phyloP scores from a whole-genome alignment of 2,888 invertebrate species.

The Pterobdella sp. region DNA sequence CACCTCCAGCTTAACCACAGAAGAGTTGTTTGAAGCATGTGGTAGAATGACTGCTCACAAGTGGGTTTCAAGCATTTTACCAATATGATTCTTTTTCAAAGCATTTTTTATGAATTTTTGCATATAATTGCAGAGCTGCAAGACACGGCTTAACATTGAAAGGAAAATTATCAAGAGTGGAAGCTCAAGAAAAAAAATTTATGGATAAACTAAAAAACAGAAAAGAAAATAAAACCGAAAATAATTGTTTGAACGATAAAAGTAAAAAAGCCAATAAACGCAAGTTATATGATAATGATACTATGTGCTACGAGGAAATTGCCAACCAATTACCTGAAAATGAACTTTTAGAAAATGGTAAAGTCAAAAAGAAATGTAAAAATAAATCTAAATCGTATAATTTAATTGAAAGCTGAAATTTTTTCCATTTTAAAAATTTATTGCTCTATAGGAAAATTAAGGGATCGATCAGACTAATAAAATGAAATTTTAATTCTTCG shows the following conservation, averaged over 20 bases:
- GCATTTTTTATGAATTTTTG: neutral
- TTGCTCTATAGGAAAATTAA: too few species aligned
- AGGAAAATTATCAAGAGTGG: conserved; percentile 9
- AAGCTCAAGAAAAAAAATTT: neutral
- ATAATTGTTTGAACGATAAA: neutral
- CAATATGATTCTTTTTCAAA: neutral
- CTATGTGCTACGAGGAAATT: too few species aligned
- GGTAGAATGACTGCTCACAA: conserved; percentile 15
- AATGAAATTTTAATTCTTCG: too few species aligned
- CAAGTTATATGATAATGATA: too few species aligned
- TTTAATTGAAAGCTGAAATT: too few species aligned
- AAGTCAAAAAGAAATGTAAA: too few species aligned
- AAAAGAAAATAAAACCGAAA: neutral
- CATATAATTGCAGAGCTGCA: conserved; percentile 6
- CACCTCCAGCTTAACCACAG: neutral
- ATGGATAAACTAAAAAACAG: neutral
- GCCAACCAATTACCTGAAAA: too few species aligned
- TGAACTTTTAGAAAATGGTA: too few species aligned
- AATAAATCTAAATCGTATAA: too few species aligned
- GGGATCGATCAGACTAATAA: too few species aligned
- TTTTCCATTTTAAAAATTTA: too few species aligned
- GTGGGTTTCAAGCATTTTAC: neutral
- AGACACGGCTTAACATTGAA: conserved; percentile 4
- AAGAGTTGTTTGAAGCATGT: conserved; percentile 18
- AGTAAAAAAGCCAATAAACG: neutral